Base-by-base conservation (phyloP, 2,888 invertebrate genomes). In the Melinopterus prodromus region DNA sequence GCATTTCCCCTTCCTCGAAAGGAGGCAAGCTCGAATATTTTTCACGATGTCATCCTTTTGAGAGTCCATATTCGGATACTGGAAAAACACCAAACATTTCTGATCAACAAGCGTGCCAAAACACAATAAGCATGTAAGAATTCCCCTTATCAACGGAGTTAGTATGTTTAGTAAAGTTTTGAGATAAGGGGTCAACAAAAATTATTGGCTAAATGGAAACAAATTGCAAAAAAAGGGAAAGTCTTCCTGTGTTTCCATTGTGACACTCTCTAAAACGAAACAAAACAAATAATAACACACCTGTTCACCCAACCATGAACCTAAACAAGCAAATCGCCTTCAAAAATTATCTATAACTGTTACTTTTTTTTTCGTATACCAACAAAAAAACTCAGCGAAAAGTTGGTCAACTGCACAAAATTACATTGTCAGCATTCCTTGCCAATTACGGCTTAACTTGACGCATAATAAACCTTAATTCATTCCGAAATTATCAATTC, bases 1-100 rank as follows among this genome's bases (percentile, higher is more conserved):
- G 53, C 87, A 83, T 72, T 80, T 85, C 16, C 86, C 86, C 78
- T 87, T 88, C 15, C 83, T 84, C 6, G 87, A 86, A 6, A 87
- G 83, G 12, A 88, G 81, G 77, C 86, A 86, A 5, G 86, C 84
- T 36, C 87, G 82, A 7, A 87, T 82, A 71, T 82, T 84, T 7
- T 84, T 77, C 16, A 86, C 81, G 6, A 87, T 84, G 16, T 86
- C 84, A 69, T 84, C 84, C 70, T 77, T 82, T 74, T 83, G 80
- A 78, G 84, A 83, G 80, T 85, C 85, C 85, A 86, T 85, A 16
- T 53, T 78, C 76, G 75, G 75, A 80, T 70, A 75, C 78, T 80
- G 74, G 35, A 77, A 80, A 70, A 26, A 38, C 16, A 71, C 6
- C 16, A 0, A n/a, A 3, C 53, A 53, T 53, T 53, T 4, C 2